These are phyloP conservation scores for Lepidotrigona ventralis DNA, from an alignment of 1,140 invertebrate species.

Conservation along the genomic window DNA sequence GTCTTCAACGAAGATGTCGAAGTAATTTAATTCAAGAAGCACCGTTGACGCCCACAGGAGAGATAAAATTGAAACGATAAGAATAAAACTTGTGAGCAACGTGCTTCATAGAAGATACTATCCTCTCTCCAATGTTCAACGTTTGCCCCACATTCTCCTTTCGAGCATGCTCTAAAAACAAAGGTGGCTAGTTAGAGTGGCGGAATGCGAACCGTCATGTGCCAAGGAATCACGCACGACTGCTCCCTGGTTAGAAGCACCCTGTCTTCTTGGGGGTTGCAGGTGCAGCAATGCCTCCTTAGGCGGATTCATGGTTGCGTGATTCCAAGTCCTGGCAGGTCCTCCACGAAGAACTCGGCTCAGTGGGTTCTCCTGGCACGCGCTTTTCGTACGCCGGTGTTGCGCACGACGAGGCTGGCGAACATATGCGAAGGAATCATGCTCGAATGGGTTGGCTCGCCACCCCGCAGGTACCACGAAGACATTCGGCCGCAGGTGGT, in stretches of 20 bases:
- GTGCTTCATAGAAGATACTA: too few species aligned
- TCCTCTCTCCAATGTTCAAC: too few species aligned
- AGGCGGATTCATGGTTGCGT: slow-evolving; percentile 77
- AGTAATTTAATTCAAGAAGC: not conserved
- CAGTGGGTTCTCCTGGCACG: slow-evolving; percentile 59
- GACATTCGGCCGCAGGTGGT: slow-evolving; percentile 73
- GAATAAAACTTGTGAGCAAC: not conserved
- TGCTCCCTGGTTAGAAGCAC: slow-evolving; percentile 39
- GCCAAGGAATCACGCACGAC: slow-evolving; percentile 67
- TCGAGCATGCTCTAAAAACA: not conserved
- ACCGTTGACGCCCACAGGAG: not conserved
- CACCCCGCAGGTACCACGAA: slow-evolving; percentile 72
- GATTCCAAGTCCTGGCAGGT: slow-evolving; percentile 70
- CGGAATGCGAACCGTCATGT: slow-evolving; percentile 63
- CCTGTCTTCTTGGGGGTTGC: slow-evolving; percentile 79
- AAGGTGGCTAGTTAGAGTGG: not conserved
- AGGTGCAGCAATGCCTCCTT: slow-evolving; percentile 74
- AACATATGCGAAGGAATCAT: slow-evolving; percentile 76
- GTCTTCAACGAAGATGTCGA: not conserved
- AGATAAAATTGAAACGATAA: not conserved
- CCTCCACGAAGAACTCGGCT: slow-evolving; percentile 48
- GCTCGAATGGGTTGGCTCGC: slow-evolving; percentile 68
- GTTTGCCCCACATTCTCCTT: not conserved
- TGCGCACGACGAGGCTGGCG: slow-evolving; percentile 25
- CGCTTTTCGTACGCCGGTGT: slow-evolving; percentile 53